phyloP scores from a whole-genome alignment of 2,888 invertebrate species.

The Idaea dimidiata region DNA sequence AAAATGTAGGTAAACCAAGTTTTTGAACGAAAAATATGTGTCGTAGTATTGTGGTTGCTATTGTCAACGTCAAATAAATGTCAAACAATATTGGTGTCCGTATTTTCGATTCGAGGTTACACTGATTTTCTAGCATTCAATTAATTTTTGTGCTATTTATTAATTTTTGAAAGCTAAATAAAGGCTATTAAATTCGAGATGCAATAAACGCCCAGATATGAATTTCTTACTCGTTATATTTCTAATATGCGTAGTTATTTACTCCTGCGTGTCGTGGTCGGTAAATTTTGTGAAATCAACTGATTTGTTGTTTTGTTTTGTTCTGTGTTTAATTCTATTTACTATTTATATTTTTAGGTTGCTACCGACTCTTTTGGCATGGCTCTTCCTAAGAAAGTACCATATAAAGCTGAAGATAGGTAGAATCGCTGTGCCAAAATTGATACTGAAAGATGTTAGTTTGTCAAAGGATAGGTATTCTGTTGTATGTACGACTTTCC shows the following conservation, averaged over 20 bases:
- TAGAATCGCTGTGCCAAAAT: slow-evolving; percentile 89
- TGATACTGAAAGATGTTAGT: slow-evolving; percentile 89
- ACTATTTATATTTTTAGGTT: slow-evolving; percentile 78
- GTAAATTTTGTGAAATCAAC: slow-evolving; percentile 34
- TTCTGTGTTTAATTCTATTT: slow-evolving; percentile 37
- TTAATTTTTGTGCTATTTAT: no score
- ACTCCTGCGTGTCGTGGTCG: slow-evolving; percentile 84
- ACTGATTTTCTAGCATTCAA: neutral
- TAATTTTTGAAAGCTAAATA: neutral
- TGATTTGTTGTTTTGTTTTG: slow-evolving; percentile 54
- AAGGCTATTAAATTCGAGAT: slow-evolving; percentile 29
- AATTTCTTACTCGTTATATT: slow-evolving; percentile 59
- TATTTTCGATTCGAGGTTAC: neutral
- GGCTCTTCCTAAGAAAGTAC: slow-evolving; percentile 89
- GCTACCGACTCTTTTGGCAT: slow-evolving; percentile 87
- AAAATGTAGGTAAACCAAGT: no score
- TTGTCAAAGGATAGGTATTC: slow-evolving; percentile 89
- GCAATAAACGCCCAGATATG: slow-evolving; percentile 52
- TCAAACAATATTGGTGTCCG: neutral
- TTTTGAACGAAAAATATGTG: neutral
- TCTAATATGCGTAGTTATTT: slow-evolving; percentile 67
- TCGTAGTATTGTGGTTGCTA: neutral
- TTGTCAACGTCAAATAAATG: neutral
- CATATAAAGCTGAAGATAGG: slow-evolving; percentile 90
- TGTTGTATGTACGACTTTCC: slow-evolving; percentile 79